Percentiles rank a stretch among this genome's conserved stretches.
These are phyloP conservation scores for Rhinoraja longicauda DNA, from an alignment of 2,797 vertebrate species.

Conservation along the genomic window DNA sequence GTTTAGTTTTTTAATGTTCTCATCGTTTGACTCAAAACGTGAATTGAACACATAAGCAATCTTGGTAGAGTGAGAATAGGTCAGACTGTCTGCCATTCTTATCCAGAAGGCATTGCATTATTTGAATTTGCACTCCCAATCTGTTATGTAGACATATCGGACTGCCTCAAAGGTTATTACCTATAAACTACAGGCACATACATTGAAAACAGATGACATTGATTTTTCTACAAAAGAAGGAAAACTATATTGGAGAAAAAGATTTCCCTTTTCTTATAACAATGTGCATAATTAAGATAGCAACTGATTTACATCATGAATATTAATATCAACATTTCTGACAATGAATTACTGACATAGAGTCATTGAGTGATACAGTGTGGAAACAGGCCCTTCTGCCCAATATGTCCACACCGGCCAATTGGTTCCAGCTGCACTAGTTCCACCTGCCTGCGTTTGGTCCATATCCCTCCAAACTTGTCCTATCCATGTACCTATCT, in stretches of 20 bases:
- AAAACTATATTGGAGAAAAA: neutral
- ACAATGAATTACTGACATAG: no score
- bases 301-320: no score
- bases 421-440: no score
- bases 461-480: no score
- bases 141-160: neutral
- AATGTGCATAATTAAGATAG: neutral
- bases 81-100: neutral
- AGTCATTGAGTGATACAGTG: no score
- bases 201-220: neutral
- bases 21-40: neutral
- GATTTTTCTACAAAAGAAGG: neutral
- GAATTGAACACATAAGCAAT: neutral
- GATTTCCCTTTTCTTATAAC: neutral
- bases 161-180: neutral
- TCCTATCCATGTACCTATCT: no score
- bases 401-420: no score
- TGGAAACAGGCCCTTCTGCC: no score
- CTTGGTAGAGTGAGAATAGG: neutral
- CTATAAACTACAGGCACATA: no score
- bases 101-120: neutral
- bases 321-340: no score
- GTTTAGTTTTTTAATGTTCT: neutral
- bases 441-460: no score
- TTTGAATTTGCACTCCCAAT: neutral